Evolutionary conservation across 2,113 vertebrate species (phyloP).

Genomic region (Callionymus lyra): DNA sequence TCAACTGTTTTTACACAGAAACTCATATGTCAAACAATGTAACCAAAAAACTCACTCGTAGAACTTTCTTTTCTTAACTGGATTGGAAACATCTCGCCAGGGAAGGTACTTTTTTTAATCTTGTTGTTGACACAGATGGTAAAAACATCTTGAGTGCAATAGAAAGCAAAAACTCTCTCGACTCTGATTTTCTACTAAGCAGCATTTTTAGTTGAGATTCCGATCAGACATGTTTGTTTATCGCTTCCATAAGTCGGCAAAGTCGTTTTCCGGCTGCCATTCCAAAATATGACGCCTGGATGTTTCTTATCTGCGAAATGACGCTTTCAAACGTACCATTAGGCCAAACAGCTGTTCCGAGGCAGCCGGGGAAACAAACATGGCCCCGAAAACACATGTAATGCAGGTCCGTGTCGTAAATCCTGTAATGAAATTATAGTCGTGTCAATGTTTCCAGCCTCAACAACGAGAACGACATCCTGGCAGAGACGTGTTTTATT

Average conservation of each 20-base stretch:
- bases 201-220: too few species aligned
- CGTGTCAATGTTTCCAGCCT: constrained; percentile 48
- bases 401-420: constrained; percentile 43
- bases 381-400: constrained; percentile 27
- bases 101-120: too few species aligned
- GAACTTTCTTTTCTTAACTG: too few species aligned
- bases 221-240: too few species aligned
- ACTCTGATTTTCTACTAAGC: too few species aligned
- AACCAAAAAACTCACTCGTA: too few species aligned
- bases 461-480: constrained; percentile 7
- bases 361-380: constrained; percentile 22
- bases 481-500: background rate
- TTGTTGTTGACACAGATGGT: too few species aligned
- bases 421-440: constrained; percentile 35
- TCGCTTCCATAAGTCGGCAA: constrained; percentile 24
- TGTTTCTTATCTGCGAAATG: constrained; percentile 32
- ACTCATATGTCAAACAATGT: too few species aligned
- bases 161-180: too few species aligned
- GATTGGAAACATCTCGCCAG: too few species aligned
- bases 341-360: constrained; percentile 41
- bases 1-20: too few species aligned
- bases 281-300: constrained; percentile 22
- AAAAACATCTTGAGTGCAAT: too few species aligned
- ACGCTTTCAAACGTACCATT: constrained; percentile 26
- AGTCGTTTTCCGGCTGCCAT: constrained; percentile 35